Percentiles rank a stretch among this genome's conserved stretches.
Conservation (phyloP, 2,797 vertebrate genomes). For the Ciconia nigra region DNA sequence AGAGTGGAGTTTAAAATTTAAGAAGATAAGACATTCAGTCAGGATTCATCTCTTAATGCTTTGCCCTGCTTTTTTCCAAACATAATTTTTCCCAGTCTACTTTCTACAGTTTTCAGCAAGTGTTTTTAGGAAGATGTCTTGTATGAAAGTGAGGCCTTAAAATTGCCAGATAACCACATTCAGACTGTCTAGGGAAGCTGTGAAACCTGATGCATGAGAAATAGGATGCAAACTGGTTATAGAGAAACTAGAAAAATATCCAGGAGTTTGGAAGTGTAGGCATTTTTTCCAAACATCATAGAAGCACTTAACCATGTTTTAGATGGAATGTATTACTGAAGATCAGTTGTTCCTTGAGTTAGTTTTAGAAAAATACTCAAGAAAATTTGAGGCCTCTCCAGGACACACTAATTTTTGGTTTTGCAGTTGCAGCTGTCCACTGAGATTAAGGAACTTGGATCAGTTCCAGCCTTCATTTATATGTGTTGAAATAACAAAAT, state of each 20-base stretch:
- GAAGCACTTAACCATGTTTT: conserved; percentile 19
- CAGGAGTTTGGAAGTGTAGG: background rate
- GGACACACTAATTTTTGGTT: conserved; percentile 49
- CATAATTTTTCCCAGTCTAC: background rate
- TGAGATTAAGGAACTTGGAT: conserved; percentile 37
- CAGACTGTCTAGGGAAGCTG: background rate
- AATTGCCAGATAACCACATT: background rate
- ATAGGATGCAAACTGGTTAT: conserved; percentile 16
- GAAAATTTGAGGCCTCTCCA: conserved; percentile 22
- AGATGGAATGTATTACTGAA: conserved; percentile 8
- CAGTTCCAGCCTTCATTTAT: background rate
- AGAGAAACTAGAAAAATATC: background rate
- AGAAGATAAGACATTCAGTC: background rate
- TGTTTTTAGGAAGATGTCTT: background rate
- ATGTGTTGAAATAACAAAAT: background rate
- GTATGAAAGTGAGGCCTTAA: background rate
- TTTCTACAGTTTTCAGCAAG: background rate
- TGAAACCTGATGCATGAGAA: conserved; percentile 26
- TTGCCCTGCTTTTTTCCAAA: background rate
- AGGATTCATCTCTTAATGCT: background rate
- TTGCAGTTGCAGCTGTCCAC: conserved; percentile 50
- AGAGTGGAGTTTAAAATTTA: background rate
- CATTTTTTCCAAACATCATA: background rate
- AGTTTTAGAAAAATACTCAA: conserved; percentile 28
- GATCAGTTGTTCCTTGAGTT: conserved; percentile 15